These are phyloP conservation scores for Leucophenga varia DNA, from an alignment of 1,140 invertebrate species.

Conservation along the genomic window DNA sequence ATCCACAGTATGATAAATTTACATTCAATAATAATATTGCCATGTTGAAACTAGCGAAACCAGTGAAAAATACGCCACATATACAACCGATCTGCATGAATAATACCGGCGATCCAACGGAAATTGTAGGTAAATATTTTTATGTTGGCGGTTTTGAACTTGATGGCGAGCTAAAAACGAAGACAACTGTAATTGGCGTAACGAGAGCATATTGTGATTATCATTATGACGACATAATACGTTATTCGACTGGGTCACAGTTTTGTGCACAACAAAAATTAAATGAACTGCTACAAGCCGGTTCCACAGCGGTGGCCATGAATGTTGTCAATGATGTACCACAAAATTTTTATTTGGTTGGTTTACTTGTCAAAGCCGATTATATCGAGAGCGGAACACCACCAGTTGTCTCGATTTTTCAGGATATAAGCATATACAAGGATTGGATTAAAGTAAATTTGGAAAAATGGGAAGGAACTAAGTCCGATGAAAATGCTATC, in stretches of 20 bases:
- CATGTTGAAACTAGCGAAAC: conserved; percentile 18
- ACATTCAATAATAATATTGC: conserved; percentile 32
- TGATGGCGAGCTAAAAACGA: conserved; percentile 11
- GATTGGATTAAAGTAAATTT: conserved; percentile 4
- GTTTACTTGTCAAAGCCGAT: conserved; percentile 11
- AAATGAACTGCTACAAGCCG: conserved; percentile 24
- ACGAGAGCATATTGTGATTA: conserved; percentile 10
- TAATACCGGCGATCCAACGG: conserved; percentile 8
- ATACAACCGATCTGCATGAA: conserved; percentile 29
- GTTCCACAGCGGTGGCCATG: conserved; percentile 23
- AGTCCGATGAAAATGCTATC: no score
- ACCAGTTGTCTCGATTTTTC: conserved; percentile 21
- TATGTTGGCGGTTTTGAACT: conserved; percentile 27
- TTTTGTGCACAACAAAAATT: conserved; percentile 24
- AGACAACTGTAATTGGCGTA: conserved; percentile 20
- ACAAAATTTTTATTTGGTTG: conserved; percentile 27
- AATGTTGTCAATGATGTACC: conserved; percentile 24
- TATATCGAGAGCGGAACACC: background rate
- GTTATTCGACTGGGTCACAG: no score
- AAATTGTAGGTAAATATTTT: conserved; percentile 24
- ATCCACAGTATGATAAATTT: conserved; percentile 28
- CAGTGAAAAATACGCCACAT: conserved; percentile 17
- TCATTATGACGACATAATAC: conserved; percentile 5
- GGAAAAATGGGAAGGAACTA: background rate
- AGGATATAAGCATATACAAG: conserved; percentile 20